Base-by-base conservation (phyloP, 2,888 invertebrate species). In the Amiota minor region DNA sequence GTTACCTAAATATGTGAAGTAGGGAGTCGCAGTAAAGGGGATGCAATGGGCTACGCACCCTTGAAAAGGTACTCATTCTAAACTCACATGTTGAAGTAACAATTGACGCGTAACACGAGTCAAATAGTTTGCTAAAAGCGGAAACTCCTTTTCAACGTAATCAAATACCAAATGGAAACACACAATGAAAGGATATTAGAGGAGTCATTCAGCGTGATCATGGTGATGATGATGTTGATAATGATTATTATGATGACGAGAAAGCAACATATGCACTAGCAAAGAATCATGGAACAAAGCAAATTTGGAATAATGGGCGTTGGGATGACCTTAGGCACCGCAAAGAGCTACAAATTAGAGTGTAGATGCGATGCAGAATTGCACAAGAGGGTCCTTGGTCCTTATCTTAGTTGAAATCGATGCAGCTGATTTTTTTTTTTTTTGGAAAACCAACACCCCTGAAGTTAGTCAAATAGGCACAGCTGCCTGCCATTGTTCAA, bases 71-170 rank as follows among this genome's bases (percentile, higher is more conserved):
- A 23, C 64, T 9, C 12, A 45, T 55, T 64, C 16, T n/a, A 49
- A 35, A 64, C 75, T 72, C 18, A 65, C 11, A 23, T 14, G 70
- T 71, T 78, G 74, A 74, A 79, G 77, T 78, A 77, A 69, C 80
- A 72, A 80, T 80, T 82, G 81, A 79, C 74, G 85, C 78, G 81
- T 78, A 85, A 83, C 84, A 84, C 85, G 85, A 83, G 86, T 82
- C 86, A 80, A 76, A 78, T 76, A 65, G 70, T 12, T 16, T 59
- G 59, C 20, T 2, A 20, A 9, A 8, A 10, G 59, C 1, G 59
- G 59, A 59, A 59, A 59, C 59, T 59, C 59, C 59, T 59, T 53
- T 53, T 47, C 67, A 69, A 71, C 69, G 73, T 47, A 61, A 59
- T 70, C 46, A 70, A 72, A 56, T 56, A 56, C 10, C 56, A 16